A percentile compares a stretch with the other conserved stretches of the same genome.
These are phyloP conservation scores for Amblyopsis hoosieri DNA, from an alignment of 2,797 vertebrate genomes.

Conservation along the genomic window DNA sequence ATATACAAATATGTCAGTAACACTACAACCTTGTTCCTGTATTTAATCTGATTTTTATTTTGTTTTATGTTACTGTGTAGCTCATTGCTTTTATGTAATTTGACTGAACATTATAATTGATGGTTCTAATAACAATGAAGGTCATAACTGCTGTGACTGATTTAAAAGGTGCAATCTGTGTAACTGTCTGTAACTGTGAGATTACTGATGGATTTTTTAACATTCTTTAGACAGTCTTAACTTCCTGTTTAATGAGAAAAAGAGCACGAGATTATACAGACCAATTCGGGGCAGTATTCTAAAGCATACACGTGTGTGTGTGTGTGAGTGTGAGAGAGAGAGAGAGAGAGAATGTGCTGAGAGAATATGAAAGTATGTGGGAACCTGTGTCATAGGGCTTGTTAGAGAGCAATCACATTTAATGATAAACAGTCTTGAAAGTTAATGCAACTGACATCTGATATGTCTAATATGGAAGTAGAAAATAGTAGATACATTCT, in stretches of 20 bases:
- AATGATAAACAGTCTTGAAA: too few species aligned
- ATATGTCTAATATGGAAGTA: too few species aligned
- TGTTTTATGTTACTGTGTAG: slow-evolving; percentile 1
- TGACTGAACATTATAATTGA: background rate
- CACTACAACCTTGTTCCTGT: background rate
- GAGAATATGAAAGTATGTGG: slow-evolving; percentile 37
- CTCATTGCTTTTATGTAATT: slow-evolving; percentile 5
- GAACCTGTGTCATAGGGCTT: background rate
- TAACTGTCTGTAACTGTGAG: too few species aligned
- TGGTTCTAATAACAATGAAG: background rate
- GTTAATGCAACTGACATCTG: too few species aligned
- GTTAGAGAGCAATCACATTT: too few species aligned
- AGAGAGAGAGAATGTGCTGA: background rate
- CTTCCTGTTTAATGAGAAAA: too few species aligned
- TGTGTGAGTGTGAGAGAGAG: background rate
- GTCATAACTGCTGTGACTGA: background rate
- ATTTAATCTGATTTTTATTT: slow-evolving; percentile 1
- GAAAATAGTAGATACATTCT: too few species aligned
- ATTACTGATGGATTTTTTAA: too few species aligned
- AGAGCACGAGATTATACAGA: too few species aligned
- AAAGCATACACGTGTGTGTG: background rate
- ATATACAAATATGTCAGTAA: slow-evolving; percentile 15
- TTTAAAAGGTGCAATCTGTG: background rate
- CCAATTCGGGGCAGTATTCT: background rate
- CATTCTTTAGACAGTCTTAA: too few species aligned